Evolutionary conservation across 2,113 vertebrate species (phyloP).

Genomic region (Sinosuthora webbiana): DNA sequence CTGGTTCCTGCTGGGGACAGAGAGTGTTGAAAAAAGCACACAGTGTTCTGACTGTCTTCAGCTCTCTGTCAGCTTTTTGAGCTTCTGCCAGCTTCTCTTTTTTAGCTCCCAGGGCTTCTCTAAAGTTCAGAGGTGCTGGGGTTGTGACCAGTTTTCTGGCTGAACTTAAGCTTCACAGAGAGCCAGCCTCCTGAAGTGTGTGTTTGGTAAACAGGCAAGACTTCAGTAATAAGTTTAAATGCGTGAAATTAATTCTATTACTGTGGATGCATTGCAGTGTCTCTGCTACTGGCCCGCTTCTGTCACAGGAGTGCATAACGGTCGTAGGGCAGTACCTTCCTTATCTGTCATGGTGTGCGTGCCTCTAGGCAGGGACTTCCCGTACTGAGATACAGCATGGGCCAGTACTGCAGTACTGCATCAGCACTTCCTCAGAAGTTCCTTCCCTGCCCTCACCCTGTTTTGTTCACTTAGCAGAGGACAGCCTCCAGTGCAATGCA

Average conservation of each 20-base stretch:
- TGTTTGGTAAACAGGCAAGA: neutral
- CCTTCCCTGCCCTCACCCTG: neutral
- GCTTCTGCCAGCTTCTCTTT: conserved; percentile 11
- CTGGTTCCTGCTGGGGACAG: neutral
- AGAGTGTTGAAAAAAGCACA: neutral
- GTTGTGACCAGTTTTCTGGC: neutral
- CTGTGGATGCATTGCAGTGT: neutral
- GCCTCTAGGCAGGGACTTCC: neutral
- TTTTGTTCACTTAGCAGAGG: neutral
- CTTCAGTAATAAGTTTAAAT: neutral
- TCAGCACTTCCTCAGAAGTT: neutral
- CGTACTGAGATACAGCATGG: neutral
- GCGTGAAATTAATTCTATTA: neutral
- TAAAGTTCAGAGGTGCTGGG: neutral
- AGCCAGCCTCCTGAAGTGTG: neutral
- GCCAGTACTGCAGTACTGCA: neutral
- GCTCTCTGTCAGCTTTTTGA: neutral
- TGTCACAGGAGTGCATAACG: neutral
- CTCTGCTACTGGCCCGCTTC: neutral
- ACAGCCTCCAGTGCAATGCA: neutral
- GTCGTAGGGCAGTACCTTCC: neutral
- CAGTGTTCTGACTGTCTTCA: neutral
- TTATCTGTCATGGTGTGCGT: neutral
- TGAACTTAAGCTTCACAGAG: neutral
- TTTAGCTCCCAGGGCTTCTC: neutral